phyloP scores from a whole-genome alignment of 2,113 vertebrate genomes.

The Nipponia nippon region DNA sequence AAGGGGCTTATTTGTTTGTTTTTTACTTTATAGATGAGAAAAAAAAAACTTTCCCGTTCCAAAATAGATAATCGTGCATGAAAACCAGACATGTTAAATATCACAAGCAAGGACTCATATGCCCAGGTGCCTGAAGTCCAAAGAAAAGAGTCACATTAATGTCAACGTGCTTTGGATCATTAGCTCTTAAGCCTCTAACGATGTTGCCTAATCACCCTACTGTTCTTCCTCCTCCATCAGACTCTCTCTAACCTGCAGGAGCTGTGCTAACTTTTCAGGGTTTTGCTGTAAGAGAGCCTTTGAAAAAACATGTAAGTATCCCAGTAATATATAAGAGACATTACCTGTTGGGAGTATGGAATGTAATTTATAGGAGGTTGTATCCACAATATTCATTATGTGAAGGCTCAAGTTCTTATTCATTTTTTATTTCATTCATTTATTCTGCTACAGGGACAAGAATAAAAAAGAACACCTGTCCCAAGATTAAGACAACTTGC shows the following conservation, averaged over 20 bases:
- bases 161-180: slow-evolving; percentile 56
- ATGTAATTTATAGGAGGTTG: slow-evolving; percentile 30
- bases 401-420: not conserved
- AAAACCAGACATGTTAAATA: not conserved
- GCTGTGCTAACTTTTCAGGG: slow-evolving; percentile 7
- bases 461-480: slow-evolving; percentile 10
- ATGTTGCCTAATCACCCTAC: slow-evolving; percentile 31
- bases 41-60: not conserved
- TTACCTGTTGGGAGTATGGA: not conserved
- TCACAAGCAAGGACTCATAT: not conserved
- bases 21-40: not conserved
- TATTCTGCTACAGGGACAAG: not conserved
- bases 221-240: slow-evolving; percentile 36
- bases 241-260: slow-evolving; percentile 14
- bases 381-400: not conserved
- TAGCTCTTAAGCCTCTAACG: slow-evolving; percentile 56
- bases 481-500: not conserved
- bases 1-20: not conserved
- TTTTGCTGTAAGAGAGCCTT: not conserved
- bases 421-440: slow-evolving; percentile 44
- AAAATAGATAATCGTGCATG: not conserved
- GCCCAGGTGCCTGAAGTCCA: not conserved
- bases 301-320: not conserved
- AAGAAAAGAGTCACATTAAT: slow-evolving; percentile 37
- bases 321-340: not conserved